Base-by-base conservation (phyloP, 2,797 vertebrate genomes). In the Petrocephalus sullivani region DNA sequence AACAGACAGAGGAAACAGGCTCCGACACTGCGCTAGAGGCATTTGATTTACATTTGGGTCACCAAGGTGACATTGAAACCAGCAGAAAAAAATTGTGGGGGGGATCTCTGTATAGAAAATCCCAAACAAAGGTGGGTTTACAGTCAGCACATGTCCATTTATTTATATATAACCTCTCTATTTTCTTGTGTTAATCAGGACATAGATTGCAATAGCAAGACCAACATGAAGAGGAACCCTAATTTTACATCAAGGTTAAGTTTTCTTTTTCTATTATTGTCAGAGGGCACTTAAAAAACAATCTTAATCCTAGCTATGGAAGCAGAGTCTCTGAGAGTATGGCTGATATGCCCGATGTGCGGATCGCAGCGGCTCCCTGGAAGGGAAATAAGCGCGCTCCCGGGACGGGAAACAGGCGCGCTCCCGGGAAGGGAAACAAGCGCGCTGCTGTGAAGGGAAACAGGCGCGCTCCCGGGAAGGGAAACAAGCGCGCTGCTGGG, bases 1-100 rank as follows among this genome's bases (percentile, higher is more conserved):
- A 92, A 89, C 78, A 67, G 71, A 87, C 86, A 51, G 58, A 87
- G 86, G 83, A 71, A 90, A 86, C 75, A 46, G 60, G 19, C 71
- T 46, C 37, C 46, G 37, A 41, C 37, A 41, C 5, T 54, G 53
- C 10, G 53, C 10, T 54, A 54, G 53, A 78, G 16, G 37, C 71
- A 78, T 7, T 78, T 46, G 46, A 16, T 19, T 41, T 46, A 78
- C 14, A 78, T 19, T 46, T 78, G 37, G 71, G 71, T 41, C 71
- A 78, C 33, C 71, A 78, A 78, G 37, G 71, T 78, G 71, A 78
- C 71, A 46, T 78, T 78, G 71, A 78, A 71, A 46, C 71, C 41
- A 78, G 37, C 41, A 46, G 16, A 16, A 46, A 78, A 78, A 78
- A 78, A 58, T 16, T 4, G 33, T 6, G 33, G 28, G 28, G 14